Conservation (phyloP, 1,140 invertebrate species). For the Vanessa atalanta region DNA sequence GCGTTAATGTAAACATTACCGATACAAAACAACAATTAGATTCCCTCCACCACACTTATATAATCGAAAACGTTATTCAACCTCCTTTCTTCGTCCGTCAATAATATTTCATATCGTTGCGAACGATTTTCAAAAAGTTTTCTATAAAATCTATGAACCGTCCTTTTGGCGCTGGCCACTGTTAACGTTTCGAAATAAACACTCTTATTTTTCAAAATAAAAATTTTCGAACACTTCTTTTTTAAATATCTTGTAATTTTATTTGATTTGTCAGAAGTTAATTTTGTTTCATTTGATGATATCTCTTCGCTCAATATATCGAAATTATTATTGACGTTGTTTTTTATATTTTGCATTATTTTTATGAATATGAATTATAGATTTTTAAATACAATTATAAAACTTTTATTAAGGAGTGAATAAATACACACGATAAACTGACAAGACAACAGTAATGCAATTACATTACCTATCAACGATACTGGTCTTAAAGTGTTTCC, state of each 20-base stretch:
- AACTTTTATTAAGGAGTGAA: neutral
- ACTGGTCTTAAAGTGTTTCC: conserved; percentile 37
- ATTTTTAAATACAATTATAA: neutral
- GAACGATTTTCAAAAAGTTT: conserved; percentile 58
- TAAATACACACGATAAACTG: neutral
- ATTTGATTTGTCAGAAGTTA: conserved; percentile 40
- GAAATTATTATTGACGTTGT: conserved; percentile 38
- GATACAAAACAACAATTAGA: conserved; percentile 38
- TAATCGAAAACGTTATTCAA: conserved; percentile 57
- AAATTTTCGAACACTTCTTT: conserved; percentile 50
- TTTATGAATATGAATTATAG: neutral
- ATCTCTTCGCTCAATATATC: conserved; percentile 49
- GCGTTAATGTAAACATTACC: conserved; percentile 18
- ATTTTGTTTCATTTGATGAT: conserved; percentile 35
- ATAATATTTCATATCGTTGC: conserved; percentile 68
- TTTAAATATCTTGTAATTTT: conserved; percentile 56
- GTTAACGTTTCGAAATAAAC: conserved; percentile 65
- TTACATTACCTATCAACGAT: conserved; percentile 34
- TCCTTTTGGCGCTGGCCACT: conserved; percentile 64
- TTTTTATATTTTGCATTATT: conserved; percentile 35
- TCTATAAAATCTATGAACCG: conserved; percentile 54
- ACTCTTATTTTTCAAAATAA: conserved; percentile 52
- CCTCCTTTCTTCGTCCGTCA: conserved; percentile 78
- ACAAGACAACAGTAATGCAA: conserved; percentile 24
- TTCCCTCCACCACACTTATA: conserved; percentile 62